Percentiles rank a stretch among this genome's conserved stretches.
Conservation (phyloP, 2,113 vertebrate species). For the Strix uralensis region DNA sequence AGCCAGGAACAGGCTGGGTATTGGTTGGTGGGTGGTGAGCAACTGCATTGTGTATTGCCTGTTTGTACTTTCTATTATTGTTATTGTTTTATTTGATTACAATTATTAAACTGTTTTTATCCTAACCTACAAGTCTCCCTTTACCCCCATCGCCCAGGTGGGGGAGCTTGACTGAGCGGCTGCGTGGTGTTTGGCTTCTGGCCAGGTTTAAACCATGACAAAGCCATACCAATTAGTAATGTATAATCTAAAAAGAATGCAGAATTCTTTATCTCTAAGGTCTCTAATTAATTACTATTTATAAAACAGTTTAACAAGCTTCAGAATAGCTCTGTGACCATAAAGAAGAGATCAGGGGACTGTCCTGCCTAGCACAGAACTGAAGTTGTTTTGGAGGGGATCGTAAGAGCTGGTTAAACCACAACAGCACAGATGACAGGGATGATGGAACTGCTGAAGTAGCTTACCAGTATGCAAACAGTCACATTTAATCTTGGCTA, state of each 20-base stretch:
- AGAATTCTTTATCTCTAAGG: neutral
- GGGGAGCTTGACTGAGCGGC: too few relatives aligned
- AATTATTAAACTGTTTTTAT: too few relatives aligned
- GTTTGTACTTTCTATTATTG: too few relatives aligned
- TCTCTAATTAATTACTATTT: neutral
- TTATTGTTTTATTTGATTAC: too few relatives aligned
- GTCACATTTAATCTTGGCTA: neutral
- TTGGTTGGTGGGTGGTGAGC: too few relatives aligned
- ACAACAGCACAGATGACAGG: neutral
- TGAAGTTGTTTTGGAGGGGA: neutral
- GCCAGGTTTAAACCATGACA: too few relatives aligned
- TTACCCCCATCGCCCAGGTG: too few relatives aligned
- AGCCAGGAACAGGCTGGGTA: too few relatives aligned
- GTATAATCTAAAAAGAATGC: neutral
- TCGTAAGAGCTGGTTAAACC: neutral
- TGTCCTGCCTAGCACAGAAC: neutral
- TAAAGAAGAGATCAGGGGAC: neutral
- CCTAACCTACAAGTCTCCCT: too few relatives aligned
- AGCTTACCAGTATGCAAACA: neutral
- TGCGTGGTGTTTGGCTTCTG: too few relatives aligned
- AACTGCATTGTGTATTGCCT: too few relatives aligned
- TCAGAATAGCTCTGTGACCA: neutral
- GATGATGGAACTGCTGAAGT: neutral
- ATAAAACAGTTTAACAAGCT: neutral
- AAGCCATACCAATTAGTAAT: neutral